phyloP scores from a whole-genome alignment of 2,113 vertebrate genomes.

The Petaurus breviceps region DNA sequence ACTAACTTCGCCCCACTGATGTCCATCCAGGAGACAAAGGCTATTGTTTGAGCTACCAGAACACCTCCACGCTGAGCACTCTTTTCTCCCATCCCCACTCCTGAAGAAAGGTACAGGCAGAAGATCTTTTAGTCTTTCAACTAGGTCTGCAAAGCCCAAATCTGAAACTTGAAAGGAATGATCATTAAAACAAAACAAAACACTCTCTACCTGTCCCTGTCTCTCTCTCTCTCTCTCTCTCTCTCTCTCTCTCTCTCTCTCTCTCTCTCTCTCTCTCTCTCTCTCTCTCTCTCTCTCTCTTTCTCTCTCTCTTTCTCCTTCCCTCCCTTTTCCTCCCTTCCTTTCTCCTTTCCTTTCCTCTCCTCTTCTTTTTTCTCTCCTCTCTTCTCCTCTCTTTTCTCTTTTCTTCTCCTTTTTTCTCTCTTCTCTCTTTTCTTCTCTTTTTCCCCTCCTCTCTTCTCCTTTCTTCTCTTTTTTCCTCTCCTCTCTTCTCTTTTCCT shows the following conservation, averaged over 20 bases:
- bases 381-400: not conserved
- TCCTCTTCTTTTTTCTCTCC: too few species aligned
- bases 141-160: conserved; percentile 12
- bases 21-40: not conserved
- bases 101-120: not conserved
- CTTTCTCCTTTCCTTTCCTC: too few species aligned
- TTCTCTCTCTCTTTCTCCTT: too few species aligned
- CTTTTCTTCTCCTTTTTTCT: too few species aligned
- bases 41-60: not conserved
- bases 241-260: not conserved
- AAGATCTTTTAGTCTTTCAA: not conserved
- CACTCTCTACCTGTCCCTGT: not conserved
- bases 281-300: not conserved
- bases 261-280: too few species aligned
- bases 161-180: conserved; percentile 26
- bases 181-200: too few species aligned
- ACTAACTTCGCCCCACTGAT: not conserved
- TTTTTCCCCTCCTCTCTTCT: not conserved
- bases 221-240: not conserved
- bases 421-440: fast-evolving
- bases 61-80: too few species aligned
- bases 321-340: not conserved
- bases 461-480: too few species aligned
- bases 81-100: too few species aligned
- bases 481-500: not conserved